phyloP scores from a whole-genome alignment of 92 coral and sea anemone species.

The Montipora capitata region DNA sequence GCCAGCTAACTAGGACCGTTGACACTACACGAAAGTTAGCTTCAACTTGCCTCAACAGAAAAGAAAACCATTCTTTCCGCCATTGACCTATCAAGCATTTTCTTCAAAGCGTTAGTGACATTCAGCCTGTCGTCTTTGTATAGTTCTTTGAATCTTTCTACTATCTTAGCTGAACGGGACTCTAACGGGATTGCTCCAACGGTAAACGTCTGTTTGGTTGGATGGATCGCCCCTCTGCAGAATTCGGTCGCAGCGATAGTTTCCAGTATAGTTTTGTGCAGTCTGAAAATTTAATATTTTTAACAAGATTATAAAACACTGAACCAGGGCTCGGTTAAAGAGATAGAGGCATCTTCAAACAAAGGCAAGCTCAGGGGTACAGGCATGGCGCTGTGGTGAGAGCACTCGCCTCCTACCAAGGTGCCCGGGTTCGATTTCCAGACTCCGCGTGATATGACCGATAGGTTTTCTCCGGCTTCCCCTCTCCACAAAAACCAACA shows the following conservation, averaged over 20 bases:
- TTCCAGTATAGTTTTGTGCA: constrained; percentile 78
- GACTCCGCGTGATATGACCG: no score
- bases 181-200: constrained; percentile 45
- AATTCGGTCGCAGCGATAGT: constrained; percentile 45
- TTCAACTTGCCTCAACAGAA: constrained; percentile 72
- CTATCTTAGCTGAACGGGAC: constrained; percentile 68
- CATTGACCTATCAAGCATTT: constrained; percentile 73
- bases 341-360: no score
- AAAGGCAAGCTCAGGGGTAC: no score
- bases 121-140: constrained; percentile 79
- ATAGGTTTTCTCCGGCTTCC: no score
- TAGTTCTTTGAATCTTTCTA: constrained; percentile 80
- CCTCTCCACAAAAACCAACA: no score
- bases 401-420: no score
- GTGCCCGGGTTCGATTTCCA: no score
- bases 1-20: no score
- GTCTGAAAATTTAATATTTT: constrained; percentile 20
- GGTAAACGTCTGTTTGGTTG: constrained; percentile 55
- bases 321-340: no score
- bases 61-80: constrained; percentile 79
- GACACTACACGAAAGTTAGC: no score
- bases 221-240: constrained; percentile 33
- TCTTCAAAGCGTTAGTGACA: constrained; percentile 68
- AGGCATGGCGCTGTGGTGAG: no score
- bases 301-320: not conserved